Evolutionary conservation across 2,113 vertebrate genomes (phyloP), one percentile per base, ranked within the genome.

Genomic region (Gopherus flavomarginatus): DNA sequence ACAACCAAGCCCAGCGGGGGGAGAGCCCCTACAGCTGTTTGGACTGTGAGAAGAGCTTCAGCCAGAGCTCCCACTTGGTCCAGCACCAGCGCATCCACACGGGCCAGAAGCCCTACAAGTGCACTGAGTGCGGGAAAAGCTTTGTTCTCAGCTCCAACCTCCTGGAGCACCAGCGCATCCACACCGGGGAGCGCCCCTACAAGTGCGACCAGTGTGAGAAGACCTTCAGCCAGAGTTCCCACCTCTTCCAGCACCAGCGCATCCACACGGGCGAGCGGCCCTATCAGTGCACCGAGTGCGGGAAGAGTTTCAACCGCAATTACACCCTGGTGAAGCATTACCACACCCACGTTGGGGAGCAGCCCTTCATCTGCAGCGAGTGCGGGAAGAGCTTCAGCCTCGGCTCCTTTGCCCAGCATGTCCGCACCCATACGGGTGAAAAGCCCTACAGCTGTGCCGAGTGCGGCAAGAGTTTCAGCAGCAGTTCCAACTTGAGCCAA

Each of bases 101-200:
- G 0, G 95, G 95, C 8, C 89, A 95, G 81, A 92, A 92, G 59
- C 92, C 95, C 11, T 94, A 90, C 52, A 38, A 38, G 4, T 72
- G 65, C n/a, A n/a, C 65, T 3, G 65, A 72, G 1, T 72, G 65
- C 5, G 65, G 65, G 5, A 72, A 72, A 19, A 72, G 65, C 65
- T 72, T 72, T 9, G 65, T 72, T 5, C 65, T 72, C 65, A 72
- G 65, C 21, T 72, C 65, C 65, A 72, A 98, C n/a, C 98, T 99
- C 80, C 97, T 98, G 89, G 98, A 98, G 95, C 98, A 99, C 95
- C 98, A 98, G 84, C 98, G 98, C 95, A 98, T 98, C 98, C 98
- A 98, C 98, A 98, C 98, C 0, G 98, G 98, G 19, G 98, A 98
- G 96, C 96, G 98, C 95, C 98, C 98, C 92, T 98, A 98, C 98